These are phyloP conservation scores for Teleogryllus occipitalis DNA, from an alignment of 1,140 invertebrate genomes.

Conservation along the genomic window DNA sequence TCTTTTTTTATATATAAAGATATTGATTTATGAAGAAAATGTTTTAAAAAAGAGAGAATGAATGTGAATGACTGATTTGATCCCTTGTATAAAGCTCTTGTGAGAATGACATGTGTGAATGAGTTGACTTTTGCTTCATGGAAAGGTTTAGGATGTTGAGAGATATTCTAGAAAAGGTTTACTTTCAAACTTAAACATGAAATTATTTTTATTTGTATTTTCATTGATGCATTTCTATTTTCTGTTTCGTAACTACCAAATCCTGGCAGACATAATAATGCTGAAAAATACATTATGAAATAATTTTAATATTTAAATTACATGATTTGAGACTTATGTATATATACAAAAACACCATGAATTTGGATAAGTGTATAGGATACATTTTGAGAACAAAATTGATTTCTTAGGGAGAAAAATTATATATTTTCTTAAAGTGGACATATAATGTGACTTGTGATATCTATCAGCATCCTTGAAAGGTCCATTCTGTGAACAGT, in stretches of 20 bases:
- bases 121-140: neutral
- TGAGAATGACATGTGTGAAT: neutral
- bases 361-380: neutral
- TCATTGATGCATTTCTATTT: too few relatives aligned
- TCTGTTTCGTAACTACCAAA: too few relatives aligned
- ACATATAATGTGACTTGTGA: neutral
- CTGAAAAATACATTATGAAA: too few relatives aligned
- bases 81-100: neutral
- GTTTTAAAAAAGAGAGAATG: neutral
- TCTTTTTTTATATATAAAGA: slow-evolving; percentile 3
- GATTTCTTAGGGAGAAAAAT: neutral
- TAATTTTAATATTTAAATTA: neutral
- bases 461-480: slow-evolving; percentile 4
- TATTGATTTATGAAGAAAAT: slow-evolving; percentile 6
- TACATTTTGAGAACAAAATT: neutral
- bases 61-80: neutral
- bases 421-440: neutral
- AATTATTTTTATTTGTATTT: neutral
- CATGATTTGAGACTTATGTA: neutral
- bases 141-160: slow-evolving; percentile 4
- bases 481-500: neutral
- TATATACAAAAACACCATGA: neutral
- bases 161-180: neutral
- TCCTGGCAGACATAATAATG: too few relatives aligned
- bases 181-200: neutral